Evolutionary conservation across 2,888 invertebrate genomes (phyloP), one percentile per base, ranked within the genome.

Genomic region (Unio pictorum): DNA sequence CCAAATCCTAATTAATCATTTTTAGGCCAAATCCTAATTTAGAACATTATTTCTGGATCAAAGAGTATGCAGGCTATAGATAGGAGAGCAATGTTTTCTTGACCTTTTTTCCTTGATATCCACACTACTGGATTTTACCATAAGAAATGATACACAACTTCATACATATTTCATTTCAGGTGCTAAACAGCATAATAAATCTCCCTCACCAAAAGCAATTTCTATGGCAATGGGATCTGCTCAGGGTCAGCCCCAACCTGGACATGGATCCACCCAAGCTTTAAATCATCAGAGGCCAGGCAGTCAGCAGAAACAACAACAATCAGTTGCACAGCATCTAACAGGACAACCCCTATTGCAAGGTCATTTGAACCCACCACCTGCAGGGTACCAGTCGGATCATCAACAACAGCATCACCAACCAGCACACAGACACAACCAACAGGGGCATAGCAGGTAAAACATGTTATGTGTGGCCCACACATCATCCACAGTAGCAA

Each of bases 371-470:
- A 11, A 63, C 18, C 30, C 65, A 55, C 55, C 64, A 60, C 15
- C 59, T 7, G 15, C 55, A 17, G n/a, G 60, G 45, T 63, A 64
- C 30, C 71, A 64, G 58, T 67, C 69, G 57, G 45, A 60, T n/a
- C 65, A 55, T 18, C 28, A 60, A n/a, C 56, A 61, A 15, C 68
- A 67, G 61, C 54, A 66, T 34, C 67, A 74, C 34, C 67, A 61
- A 56, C 67, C 61, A 55, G 61, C 59, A 66, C 61, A 66, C 30
- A 66, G 64, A 57, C 64, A 28, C 4, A 71, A 68, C 26, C 54
- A n/a, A 57, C 56, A 34, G 45, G 45, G 45, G 11, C 45, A 15
- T 11, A 45, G 45, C 45, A 45, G 45, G 45, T 45, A 15, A 45
- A 45, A 45, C 15, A 45, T 45, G 11, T 15, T 45, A 11, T 45